Evolutionary conservation across 2,797 vertebrate genomes (phyloP), one percentile per base, ranked within the genome.

Genomic region (Coracias cyanogaster): DNA sequence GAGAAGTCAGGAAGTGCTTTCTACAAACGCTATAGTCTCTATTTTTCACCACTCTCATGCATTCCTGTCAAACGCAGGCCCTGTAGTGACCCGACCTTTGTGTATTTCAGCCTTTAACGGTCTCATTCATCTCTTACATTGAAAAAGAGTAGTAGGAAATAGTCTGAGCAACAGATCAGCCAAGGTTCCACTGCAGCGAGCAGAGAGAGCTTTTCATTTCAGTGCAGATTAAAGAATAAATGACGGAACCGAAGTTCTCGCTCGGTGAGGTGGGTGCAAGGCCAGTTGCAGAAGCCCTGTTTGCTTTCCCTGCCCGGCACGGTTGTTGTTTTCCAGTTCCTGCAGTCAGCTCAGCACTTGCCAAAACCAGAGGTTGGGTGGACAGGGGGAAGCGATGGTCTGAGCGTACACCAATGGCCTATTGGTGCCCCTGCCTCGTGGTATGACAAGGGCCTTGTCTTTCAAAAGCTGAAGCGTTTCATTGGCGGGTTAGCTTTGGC

Each of bases 1-100:
- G 74, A 78, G 55, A 65, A 92, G 89, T 78, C 96, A 94, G 93
- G 95, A 95, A 96, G 96, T 93, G 89, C 92, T 85, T 90, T 85
- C 76, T 83, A 83, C 93, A 92, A 85, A 67, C 26, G 54, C 37
- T 69, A 13, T 25, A 48, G 49, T 76, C 55, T 83, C 78, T 82
- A 58, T 69, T 93, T 96, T 90, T 82, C 67, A 90, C 29, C 49
- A 57, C 66, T 86, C 64, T 94, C 81, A 54, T 8, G 37, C 67
- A 71, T 89, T 89, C 92, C 83, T 82, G 86, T 54, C 64, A 60
- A 71, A 48, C 1, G 0, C 3, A n/a, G 62, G 72, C 66, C 76
- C 51, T 58, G 14, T 4, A 69, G 69, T 1, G 3, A 64, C 69
- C 25, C 0, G 0, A 49, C 66, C 48, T 77, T 18, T 33, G 31